Conservation (phyloP, 2,888 invertebrate species). For the Epistrophe eligans region DNA sequence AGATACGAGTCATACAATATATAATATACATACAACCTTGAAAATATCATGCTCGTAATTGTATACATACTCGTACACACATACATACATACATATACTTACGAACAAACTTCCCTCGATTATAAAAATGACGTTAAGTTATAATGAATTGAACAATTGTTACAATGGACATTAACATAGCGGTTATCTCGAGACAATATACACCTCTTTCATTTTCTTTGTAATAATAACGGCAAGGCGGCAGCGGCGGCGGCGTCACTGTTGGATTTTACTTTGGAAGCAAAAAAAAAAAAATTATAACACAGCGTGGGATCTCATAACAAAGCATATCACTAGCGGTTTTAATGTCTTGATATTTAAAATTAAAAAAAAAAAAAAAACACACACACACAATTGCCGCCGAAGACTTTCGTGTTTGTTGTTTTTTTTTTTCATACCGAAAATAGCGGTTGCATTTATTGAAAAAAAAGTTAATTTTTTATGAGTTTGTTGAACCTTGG, state of each 20-base stretch:
- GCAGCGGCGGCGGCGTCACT: neutral
- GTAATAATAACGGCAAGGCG: neutral
- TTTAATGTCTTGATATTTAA: slow-evolving; percentile 3
- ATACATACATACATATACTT: too few relatives aligned
- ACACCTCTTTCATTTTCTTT: slow-evolving; percentile 1
- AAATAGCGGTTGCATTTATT: slow-evolving; percentile 17
- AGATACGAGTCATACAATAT: neutral
- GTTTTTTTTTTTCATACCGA: neutral
- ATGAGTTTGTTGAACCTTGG: slow-evolving; percentile 32
- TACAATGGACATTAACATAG: slow-evolving; percentile 27
- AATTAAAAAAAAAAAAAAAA: neutral
- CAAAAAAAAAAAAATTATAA: neutral
- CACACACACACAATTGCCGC: neutral
- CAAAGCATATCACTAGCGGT: slow-evolving; percentile 23
- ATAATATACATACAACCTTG: slow-evolving; percentile 27
- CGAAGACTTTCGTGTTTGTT: neutral
- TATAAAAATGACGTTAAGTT: slow-evolving; percentile 17
- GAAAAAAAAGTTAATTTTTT: neutral
- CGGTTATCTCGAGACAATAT: slow-evolving; percentile 15
- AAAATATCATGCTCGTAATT: slow-evolving; percentile 3
- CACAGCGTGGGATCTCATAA: slow-evolving; percentile 26
- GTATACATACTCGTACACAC: neutral
- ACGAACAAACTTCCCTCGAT: neutral
- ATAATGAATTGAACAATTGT: slow-evolving; percentile 28
- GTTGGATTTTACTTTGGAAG: neutral